These are phyloP conservation scores for Vulpes lagopus DNA, from an alignment of 2,113 vertebrate species.

Conservation along the genomic window DNA sequence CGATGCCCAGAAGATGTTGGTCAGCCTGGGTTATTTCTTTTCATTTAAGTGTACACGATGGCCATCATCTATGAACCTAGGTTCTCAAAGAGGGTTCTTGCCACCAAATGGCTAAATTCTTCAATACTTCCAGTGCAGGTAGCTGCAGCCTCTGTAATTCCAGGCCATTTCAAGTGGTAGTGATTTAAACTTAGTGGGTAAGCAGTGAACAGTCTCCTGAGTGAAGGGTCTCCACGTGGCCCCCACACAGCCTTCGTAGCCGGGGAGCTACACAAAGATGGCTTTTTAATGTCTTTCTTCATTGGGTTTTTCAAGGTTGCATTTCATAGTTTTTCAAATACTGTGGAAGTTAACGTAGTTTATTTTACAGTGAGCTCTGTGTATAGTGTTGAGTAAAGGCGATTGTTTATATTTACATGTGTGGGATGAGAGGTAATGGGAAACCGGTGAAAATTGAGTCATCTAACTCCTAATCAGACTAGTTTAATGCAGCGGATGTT, in stretches of 20 bases:
- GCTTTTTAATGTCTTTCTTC: constrained; percentile 6
- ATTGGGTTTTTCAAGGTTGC: background rate
- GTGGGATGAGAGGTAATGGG: background rate
- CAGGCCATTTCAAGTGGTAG: background rate
- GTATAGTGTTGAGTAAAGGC: background rate
- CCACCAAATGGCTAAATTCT: background rate
- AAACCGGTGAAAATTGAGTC: background rate
- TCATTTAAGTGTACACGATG: background rate
- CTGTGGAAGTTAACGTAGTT: constrained; percentile 18
- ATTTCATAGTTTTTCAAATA: constrained; percentile 19
- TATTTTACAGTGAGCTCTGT: constrained; percentile 23
- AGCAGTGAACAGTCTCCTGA: background rate
- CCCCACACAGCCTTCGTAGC: background rate
- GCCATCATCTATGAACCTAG: background rate
- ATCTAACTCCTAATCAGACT: constrained; percentile 13
- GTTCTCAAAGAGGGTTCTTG: background rate
- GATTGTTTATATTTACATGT: background rate
- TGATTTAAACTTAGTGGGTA: background rate
- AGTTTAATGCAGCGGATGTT: background rate
- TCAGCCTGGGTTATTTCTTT: background rate
- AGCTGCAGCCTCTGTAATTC: background rate
- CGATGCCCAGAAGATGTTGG: background rate
- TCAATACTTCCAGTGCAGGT: background rate
- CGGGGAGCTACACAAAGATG: background rate
- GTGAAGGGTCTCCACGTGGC: background rate